Conservation (phyloP, 2,888 invertebrate species). For the Baronia brevicornis region DNA sequence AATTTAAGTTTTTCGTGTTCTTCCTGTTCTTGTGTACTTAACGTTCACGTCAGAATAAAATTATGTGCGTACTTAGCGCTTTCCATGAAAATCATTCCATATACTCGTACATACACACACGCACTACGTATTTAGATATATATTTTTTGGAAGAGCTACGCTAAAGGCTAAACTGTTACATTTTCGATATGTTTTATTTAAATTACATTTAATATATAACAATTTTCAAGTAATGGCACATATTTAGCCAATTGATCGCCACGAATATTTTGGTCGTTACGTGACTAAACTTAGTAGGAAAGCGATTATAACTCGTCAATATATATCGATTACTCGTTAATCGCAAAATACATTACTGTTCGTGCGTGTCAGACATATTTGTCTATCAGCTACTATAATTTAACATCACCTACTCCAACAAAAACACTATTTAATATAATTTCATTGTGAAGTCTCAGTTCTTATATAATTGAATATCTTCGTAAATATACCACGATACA, state of each 20-base stretch:
- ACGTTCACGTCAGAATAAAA: no score
- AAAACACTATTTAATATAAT: constrained; percentile 42
- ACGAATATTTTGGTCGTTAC: constrained; percentile 37
- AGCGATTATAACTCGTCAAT: no score
- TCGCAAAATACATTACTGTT: constrained; percentile 6
- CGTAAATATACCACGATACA: constrained; percentile 25
- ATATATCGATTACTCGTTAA: no score
- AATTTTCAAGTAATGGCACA: constrained; percentile 65
- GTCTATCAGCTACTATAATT: constrained; percentile 53
- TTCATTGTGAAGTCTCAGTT: constrained; percentile 47
- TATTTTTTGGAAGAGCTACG: constrained; percentile 70
- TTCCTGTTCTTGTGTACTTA: no score
- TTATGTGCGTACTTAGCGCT: constrained; percentile 20
- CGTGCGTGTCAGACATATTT: constrained; percentile 7
- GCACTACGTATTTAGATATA: constrained; percentile 39
- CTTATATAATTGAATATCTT: constrained; percentile 48
- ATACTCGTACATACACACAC: constrained; percentile 41
- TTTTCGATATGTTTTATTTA: constrained; percentile 63
- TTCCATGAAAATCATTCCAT: constrained; percentile 22
- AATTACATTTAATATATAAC: constrained; percentile 58
- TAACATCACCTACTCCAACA: constrained; percentile 58
- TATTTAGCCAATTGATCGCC: constrained; percentile 40
- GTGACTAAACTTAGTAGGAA: constrained; percentile 37
- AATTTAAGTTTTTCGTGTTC: no score
- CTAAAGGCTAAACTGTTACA: constrained; percentile 71